These are phyloP conservation scores for Gasteruption jaculator DNA, from an alignment of 2,888 invertebrate species.

Conservation along the genomic window DNA sequence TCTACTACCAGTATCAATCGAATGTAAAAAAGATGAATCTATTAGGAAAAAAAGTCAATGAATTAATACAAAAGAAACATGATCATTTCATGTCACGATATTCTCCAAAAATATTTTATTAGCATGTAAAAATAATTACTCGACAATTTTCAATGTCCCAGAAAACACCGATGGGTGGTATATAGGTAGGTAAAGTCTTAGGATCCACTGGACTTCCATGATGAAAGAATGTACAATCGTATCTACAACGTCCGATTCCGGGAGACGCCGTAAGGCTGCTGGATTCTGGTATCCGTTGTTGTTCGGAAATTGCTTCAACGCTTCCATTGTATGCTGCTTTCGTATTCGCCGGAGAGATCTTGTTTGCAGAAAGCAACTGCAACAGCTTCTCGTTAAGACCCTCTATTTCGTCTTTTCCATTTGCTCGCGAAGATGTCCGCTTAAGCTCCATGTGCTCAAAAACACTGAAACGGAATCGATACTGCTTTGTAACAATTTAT, in stretches of 20 bases:
- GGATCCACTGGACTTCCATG: slow-evolving; percentile 34
- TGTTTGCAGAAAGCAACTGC: slow-evolving; percentile 33
- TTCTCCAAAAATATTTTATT: slow-evolving; percentile 6
- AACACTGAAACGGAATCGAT: no score
- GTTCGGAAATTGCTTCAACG: slow-evolving; percentile 22
- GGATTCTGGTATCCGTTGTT: slow-evolving; percentile 23
- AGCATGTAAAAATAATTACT: slow-evolving; percentile 47
- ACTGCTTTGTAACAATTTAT: no score
- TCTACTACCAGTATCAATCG: no score
- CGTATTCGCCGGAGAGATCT: slow-evolving; percentile 26
- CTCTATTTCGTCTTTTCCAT: slow-evolving; percentile 39
- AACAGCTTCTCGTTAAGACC: slow-evolving; percentile 39
- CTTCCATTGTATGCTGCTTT: slow-evolving; percentile 23
- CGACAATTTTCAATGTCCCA: slow-evolving; percentile 94
- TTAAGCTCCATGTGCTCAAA: no score
- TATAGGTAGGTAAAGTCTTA: slow-evolving; percentile 37
- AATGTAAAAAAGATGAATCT: no score
- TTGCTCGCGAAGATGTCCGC: no score
- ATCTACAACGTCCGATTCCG: slow-evolving; percentile 26
- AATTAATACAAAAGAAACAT: neutral
- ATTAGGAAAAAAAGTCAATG: neutral
- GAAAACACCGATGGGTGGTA: slow-evolving; percentile 78
- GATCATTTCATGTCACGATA: neutral
- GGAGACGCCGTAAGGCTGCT: slow-evolving; percentile 20
- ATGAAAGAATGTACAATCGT: slow-evolving; percentile 34